Evolutionary conservation across 1,140 invertebrate species (phyloP), one percentile per base, ranked within the genome.

Genomic region (Triops longicaudatus): DNA sequence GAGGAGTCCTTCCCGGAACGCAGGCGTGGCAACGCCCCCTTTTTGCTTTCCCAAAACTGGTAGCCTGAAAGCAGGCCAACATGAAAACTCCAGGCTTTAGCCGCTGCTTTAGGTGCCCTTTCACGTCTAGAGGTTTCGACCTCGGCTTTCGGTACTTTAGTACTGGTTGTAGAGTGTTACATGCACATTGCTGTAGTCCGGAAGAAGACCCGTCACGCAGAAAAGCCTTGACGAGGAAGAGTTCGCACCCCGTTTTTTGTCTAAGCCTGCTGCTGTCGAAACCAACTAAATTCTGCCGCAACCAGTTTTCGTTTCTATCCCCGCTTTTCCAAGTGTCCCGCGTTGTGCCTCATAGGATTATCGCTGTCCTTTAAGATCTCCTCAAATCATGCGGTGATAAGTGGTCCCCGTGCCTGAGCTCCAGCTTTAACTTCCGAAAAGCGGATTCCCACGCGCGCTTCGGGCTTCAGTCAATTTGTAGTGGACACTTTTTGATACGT

Each of bases 101-200:
- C 50, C 22, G 50, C 50, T 22, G 50, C 50, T 63, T 37, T 63
- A 22, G 50, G 50, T 63, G n/a, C 50, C 50, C 50, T 63, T 63
- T 63, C n/a, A 63, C 50, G 22, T 63, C 50, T 63, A 63, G 50
- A 63, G 50, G 50, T 22, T 63, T 22, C 50, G 50, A 63, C 50
- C 50, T 63, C 50, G 50, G 50, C 50, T 63, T 63, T 22, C 14
- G 50, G 50, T 63, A 63, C 22, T 63, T 63, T 63, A 63, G 50
- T 63, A 63, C 50, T 63, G 50, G 50, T 63, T 63, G 17, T 22
- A 63, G 50, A 63, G 50, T 63, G 50, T n/a, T 63, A 63, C 50
- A 63, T 63, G 50, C 14, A 63, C 50, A 63, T 63, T 63, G 50
- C 14, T 63, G 14, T 63, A 63, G 14, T 22, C 50, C 17, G 50